Evolutionary conservation across 2,113 vertebrate genomes (phyloP).

Genomic region (Elachura formosa): DNA sequence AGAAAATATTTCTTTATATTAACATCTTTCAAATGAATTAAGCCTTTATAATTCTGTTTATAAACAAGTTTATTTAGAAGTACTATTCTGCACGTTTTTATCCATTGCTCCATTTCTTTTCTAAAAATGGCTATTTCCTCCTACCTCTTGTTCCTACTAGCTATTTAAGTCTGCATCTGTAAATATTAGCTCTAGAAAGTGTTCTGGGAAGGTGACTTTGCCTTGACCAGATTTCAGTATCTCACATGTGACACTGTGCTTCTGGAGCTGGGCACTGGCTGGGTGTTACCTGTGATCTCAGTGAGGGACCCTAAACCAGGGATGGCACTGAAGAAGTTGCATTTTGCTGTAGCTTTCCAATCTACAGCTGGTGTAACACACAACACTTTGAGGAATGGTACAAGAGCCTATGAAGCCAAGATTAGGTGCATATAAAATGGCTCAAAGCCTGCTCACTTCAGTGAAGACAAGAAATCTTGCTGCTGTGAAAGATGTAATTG

Average conservation of each 20-base stretch:
- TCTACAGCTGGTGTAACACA: background rate
- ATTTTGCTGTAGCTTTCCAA: background rate
- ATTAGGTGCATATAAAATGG: background rate
- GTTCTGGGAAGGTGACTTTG: background rate
- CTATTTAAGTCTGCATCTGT: background rate
- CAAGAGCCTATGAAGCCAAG: background rate
- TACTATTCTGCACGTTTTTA: background rate
- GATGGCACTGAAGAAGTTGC: background rate
- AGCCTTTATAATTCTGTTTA: background rate
- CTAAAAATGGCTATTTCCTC: background rate
- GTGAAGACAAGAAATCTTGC: background rate
- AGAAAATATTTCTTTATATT: background rate
- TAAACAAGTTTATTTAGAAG: background rate
- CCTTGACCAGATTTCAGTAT: background rate
- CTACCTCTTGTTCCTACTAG: background rate
- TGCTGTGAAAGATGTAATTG: background rate
- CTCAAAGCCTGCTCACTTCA: background rate
- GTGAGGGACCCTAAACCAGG: background rate
- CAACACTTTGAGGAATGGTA: background rate
- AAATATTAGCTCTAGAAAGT: background rate
- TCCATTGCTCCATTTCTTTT: background rate
- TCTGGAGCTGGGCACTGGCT: background rate
- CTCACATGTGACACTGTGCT: background rate
- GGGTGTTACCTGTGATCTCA: no score
- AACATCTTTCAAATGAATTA: background rate